Evolutionary conservation across 1,140 invertebrate genomes (phyloP).

Genomic region (Aphelinus certus): DNA sequence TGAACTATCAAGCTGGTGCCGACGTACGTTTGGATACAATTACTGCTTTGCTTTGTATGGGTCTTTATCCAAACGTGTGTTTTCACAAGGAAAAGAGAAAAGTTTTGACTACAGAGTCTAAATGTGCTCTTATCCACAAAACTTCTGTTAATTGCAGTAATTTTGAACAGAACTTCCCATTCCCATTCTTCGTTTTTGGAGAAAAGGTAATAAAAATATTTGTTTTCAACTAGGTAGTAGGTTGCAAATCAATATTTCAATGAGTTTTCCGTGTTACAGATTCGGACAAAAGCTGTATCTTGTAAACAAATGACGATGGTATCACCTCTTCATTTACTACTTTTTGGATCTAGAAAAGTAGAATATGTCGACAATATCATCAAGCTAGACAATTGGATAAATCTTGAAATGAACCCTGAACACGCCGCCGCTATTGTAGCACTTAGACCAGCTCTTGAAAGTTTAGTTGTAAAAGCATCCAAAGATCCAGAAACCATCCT

Average conservation of each 20-base stretch:
- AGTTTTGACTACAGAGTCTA: conserved; percentile 94
- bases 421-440: conserved; percentile 84
- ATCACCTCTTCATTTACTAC: conserved; percentile 89
- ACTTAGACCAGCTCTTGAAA: conserved; percentile 87
- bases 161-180: conserved; percentile 85
- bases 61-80: conserved; percentile 96
- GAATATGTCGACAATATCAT: conserved; percentile 78
- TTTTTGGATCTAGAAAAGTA: conserved; percentile 92
- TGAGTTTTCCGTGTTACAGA: conserved; percentile 63
- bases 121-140: conserved; percentile 93
- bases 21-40: conserved; percentile 88
- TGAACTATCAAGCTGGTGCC: conserved; percentile 79
- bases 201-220: conserved; percentile 78
- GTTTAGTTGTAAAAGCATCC: conserved; percentile 81
- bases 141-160: conserved; percentile 96
- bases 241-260: not conserved
- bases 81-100: conserved; percentile 95
- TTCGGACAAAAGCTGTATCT: conserved; percentile 93
- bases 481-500: conserved; percentile 79
- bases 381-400: conserved; percentile 91
- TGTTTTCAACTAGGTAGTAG: no score
- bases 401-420: conserved; percentile 83
- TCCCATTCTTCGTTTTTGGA: conserved; percentile 96
- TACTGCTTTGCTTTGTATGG: conserved; percentile 86
- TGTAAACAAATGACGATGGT: conserved; percentile 99